Evolutionary conservation across 2,888 invertebrate species (phyloP), one percentile per base, ranked within the genome.

Genomic region (Acholoe squamosa): DNA sequence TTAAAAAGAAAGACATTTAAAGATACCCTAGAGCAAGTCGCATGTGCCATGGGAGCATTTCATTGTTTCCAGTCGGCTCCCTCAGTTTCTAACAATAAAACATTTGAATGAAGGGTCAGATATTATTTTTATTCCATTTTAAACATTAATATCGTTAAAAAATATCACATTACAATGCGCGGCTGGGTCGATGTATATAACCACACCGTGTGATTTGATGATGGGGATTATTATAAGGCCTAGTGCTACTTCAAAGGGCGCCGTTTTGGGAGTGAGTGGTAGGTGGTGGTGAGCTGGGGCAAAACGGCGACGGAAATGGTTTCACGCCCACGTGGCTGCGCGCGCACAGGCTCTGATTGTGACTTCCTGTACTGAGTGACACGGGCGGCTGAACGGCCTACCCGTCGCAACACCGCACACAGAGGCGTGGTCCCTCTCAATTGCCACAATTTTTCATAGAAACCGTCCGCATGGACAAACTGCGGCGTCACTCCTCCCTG

Each of bases 111-210:
- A 61, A 61, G 19, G 61, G 61, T 61, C 19, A 61, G 19, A 3
- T 43, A 43, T 43, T 43, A 10, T 43, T 10, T 10, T 43, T 43
- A n/a, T 43, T 43, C 10, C 43, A 43, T 43, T 43, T 43, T 10
- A 43, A 43, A 43, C 43, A 43, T 43, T 43, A 43, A 43, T 43
- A 10, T 43, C 43, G 43, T 43, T 43, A 61, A 61, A 61, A 61
- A 61, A 61, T 3, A n/a, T 61, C 22, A 3, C 61, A 61, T 61
- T 61, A 19, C 61, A 19, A 43, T 19, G 61, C 61, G 61, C 14
- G 61, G 61, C n/a, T 61, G 61, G 61, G 71, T 71, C 25, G 71
- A 28, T 71, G 25, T 71, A 61, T 61, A 71, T 71, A n/a, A n/a
- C 28, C 25, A 25, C 28, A 28, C 28, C 14, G 71, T 71, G 31